Evolutionary conservation across 2,888 invertebrate species (phyloP).

Genomic region (Rapana venosa): DNA sequence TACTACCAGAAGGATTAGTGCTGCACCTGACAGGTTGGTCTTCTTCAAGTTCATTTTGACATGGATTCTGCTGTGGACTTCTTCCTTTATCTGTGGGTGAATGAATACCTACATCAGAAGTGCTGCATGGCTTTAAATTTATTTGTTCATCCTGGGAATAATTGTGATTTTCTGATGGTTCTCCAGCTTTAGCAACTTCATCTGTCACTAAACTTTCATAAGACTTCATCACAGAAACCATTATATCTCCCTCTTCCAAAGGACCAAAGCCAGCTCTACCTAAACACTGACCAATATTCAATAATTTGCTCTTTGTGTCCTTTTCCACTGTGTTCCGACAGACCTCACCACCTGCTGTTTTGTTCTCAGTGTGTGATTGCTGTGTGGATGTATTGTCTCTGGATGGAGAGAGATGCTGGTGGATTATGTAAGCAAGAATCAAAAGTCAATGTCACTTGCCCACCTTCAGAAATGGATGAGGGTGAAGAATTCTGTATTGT

Average conservation of each 20-base stretch:
- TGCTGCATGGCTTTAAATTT: not conserved
- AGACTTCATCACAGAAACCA: not conserved
- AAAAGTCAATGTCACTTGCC: not conserved
- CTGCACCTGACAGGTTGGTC: too few species aligned
- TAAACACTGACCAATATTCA: not conserved
- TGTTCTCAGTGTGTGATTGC: not conserved
- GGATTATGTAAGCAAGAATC: not conserved
- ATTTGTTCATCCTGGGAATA: constrained; percentile 1
- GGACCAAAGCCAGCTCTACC: not conserved
- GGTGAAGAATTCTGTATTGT: not conserved
- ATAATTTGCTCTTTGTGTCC: not conserved
- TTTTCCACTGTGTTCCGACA: not conserved
- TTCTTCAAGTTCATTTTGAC: too few species aligned
- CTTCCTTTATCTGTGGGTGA: too few species aligned
- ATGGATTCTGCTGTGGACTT: too few species aligned
- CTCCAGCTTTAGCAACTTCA: not conserved
- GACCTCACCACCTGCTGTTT: not conserved
- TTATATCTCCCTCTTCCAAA: not conserved
- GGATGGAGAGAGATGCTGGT: not conserved
- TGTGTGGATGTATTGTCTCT: not conserved
- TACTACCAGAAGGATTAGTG: too few species aligned
- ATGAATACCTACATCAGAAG: too few species aligned
- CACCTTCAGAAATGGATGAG: not conserved
- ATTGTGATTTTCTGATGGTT: too few species aligned
- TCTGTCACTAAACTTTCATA: not conserved